These are phyloP conservation scores for Drosophila phalerata DNA, from an alignment of 2,888 invertebrate species.

Conservation along the genomic window DNA sequence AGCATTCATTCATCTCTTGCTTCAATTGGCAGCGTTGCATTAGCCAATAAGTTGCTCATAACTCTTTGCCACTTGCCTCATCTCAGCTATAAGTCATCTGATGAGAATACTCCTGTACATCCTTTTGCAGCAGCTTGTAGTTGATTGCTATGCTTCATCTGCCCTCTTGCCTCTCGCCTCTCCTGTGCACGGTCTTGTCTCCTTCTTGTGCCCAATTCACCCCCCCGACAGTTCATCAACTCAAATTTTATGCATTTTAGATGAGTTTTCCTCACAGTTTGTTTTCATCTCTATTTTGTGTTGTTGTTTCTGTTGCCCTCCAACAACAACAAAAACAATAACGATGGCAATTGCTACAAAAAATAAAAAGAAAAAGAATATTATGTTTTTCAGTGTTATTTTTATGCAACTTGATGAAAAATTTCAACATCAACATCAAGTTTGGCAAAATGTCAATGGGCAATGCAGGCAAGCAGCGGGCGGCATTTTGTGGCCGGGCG, in stretches of 20 bases:
- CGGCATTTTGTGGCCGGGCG: constrained; percentile 54
- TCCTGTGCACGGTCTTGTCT: neutral
- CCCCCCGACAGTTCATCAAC: constrained; percentile 78
- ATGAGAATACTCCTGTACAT: constrained; percentile 38
- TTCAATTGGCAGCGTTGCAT: constrained; percentile 65
- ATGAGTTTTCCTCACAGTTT: constrained; percentile 81
- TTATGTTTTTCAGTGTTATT: constrained; percentile 76
- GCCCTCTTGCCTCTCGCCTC: neutral
- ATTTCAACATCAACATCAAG: constrained; percentile 82
- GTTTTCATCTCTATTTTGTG: constrained; percentile 60
- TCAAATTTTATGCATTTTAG: constrained; percentile 84
- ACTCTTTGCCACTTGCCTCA: constrained; percentile 24
- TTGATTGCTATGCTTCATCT: constrained; percentile 56
- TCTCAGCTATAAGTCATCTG: constrained; percentile 62
- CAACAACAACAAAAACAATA: constrained; percentile 20
- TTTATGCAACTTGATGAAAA: constrained; percentile 82
- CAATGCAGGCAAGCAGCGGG: constrained; percentile 60
- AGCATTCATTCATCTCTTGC: constrained; percentile 10
- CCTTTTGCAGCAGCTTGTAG: constrained; percentile 60
- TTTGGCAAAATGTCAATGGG: constrained; percentile 80
- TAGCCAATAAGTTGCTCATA: constrained; percentile 66
- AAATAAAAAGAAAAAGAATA: constrained; percentile 20
- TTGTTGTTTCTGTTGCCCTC: constrained; percentile 37
- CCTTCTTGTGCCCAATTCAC: constrained; percentile 7
- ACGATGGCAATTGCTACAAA: constrained; percentile 11